Conservation (phyloP, 2,888 invertebrate genomes). For the Drosophila anceps region DNA sequence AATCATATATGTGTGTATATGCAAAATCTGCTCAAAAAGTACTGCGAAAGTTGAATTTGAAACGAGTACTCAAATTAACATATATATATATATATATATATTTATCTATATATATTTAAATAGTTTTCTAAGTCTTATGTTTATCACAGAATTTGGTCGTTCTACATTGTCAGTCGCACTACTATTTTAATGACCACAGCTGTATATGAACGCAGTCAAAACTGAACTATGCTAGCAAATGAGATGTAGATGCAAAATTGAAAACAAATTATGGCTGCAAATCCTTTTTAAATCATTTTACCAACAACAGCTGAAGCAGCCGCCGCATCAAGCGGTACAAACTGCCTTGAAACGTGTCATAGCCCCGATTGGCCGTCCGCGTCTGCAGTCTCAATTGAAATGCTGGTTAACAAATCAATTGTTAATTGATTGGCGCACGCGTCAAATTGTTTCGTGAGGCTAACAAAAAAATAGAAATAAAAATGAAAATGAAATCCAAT, state of each 20-base stretch:
- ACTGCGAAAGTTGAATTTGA: background rate
- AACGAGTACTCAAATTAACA: too few relatives aligned
- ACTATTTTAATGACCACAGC: too few relatives aligned
- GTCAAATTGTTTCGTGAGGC: background rate
- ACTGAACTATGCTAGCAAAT: too few relatives aligned
- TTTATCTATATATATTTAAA: too few relatives aligned
- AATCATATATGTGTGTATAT: background rate
- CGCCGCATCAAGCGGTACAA: background rate
- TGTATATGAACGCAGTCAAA: too few relatives aligned
- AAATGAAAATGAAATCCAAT: background rate
- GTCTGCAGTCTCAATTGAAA: conserved; percentile 27
- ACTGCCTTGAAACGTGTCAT: background rate
- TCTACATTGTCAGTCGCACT: too few relatives aligned
- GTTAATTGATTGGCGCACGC: conserved; percentile 41
- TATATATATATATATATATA: too few relatives aligned
- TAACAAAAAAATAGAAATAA: background rate
- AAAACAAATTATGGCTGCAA: background rate
- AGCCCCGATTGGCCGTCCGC: background rate
- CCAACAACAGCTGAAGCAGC: background rate
- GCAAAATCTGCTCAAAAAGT: background rate
- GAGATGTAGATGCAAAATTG: too few relatives aligned
- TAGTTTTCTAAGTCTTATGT: too few relatives aligned
- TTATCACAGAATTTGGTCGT: too few relatives aligned
- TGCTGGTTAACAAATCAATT: conserved; percentile 33
- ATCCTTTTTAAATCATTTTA: background rate